Evolutionary conservation across 2,797 vertebrate genomes (phyloP).

Genomic region (Anguilla anguilla): DNA sequence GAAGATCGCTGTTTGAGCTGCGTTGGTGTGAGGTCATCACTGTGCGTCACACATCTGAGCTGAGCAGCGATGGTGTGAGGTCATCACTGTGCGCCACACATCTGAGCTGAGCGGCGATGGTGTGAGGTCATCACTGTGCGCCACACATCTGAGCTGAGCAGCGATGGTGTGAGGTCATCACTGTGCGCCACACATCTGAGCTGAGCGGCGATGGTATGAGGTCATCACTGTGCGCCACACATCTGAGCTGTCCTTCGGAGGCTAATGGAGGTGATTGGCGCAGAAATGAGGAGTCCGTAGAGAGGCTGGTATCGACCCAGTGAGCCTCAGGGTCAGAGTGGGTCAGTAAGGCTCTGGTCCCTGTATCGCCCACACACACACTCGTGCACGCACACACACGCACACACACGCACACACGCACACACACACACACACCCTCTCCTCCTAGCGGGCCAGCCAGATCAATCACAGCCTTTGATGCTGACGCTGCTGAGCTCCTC

Average conservation of each 20-base stretch:
- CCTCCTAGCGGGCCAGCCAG: background rate
- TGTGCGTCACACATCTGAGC: background rate
- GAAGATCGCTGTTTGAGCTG: background rate
- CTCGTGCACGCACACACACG: background rate
- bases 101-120: too few relatives aligned
- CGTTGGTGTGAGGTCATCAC: background rate
- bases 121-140: too few relatives aligned
- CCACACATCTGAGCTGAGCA: too few relatives aligned
- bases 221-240: background rate
- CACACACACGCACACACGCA: background rate
- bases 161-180: too few relatives aligned
- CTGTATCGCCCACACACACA: background rate
- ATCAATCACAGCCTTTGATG: background rate
- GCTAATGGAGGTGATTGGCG: background rate
- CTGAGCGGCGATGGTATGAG: background rate
- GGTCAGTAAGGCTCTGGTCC: too few relatives aligned
- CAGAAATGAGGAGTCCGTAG: background rate
- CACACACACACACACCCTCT: background rate
- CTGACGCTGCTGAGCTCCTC: background rate
- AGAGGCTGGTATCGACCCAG: slow-evolving; percentile 27
- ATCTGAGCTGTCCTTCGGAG: background rate
- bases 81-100: background rate
- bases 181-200: too few relatives aligned
- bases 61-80: background rate
- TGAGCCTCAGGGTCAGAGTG: slow-evolving; percentile 49